Evolutionary conservation across 2,113 vertebrate species (phyloP), one percentile per base, ranked within the genome.

Genomic region (Marmota monax): DNA sequence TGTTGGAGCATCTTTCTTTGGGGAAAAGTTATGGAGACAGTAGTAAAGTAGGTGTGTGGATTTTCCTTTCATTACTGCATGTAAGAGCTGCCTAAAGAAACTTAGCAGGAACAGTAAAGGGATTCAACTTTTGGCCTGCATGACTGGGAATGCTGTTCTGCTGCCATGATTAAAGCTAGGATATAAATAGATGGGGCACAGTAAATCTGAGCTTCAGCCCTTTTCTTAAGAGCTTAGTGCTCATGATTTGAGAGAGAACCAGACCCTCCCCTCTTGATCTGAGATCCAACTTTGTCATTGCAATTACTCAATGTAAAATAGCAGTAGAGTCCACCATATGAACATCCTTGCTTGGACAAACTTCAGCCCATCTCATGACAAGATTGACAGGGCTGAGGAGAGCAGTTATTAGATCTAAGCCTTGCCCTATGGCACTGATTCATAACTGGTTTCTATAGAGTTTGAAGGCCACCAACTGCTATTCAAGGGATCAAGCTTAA

Each of bases 1-100:
- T 92, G 67, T 65, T 95, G 79, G 84, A 94, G 65, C 89, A 97
- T 93, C 79, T 96, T 96, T 95, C 73, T 96, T 96, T 58, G 32
- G 37, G 45, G n/a, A 90, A 92, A 97, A 95, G 23, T 74, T 88
- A 53, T 78, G 37, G 34, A 88, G 22, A 80, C 61, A 29, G 56
- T 70, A 84, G 51, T 61, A 58, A 92, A 78, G 14, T 72, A 86
- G 22, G 20, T 87, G 7, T 92, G 25, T 65, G 22, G 22, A 67
- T 48, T 9, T 93, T n/a, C 23, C 61, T 84, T 90, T 74, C 25
- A 8, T 22, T 17, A 37, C 0, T 80, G n/a, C 29, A 29, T 80
- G 39, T 79, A 80, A 92, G 13, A 63, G 27, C 1, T 25, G 10
- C 32, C 74, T 83, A 42, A 82, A 53, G 73, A 91, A 27, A 88